Percentiles rank a stretch among this genome's conserved stretches.
Conservation (phyloP, 1,140 invertebrate genomes). For the Drosophila auraria region DNA sequence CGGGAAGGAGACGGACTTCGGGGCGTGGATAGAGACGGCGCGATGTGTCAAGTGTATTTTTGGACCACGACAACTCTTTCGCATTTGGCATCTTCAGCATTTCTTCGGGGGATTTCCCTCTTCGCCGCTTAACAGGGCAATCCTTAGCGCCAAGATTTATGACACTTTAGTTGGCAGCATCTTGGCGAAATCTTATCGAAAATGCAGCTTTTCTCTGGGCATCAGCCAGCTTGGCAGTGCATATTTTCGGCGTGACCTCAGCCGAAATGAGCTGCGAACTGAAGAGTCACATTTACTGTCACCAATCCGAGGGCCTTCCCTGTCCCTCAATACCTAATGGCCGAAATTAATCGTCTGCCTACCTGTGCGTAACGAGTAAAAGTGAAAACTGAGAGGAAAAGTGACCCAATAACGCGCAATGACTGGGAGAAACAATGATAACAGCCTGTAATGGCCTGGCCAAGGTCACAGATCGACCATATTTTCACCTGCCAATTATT, state of each 20-base stretch:
- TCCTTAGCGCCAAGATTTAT: constrained; percentile 84
- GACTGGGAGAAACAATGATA: constrained; percentile 35
- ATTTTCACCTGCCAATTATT: constrained; percentile 46
- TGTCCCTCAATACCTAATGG: constrained; percentile 31
- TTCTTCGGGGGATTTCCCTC: constrained; percentile 56
- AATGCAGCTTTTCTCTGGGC: constrained; percentile 65
- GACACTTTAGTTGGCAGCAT: constrained; percentile 84
- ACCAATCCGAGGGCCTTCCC: constrained; percentile 9
- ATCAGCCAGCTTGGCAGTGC: constrained; percentile 57
- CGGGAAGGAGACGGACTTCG: constrained; percentile 21
- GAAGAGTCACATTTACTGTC: constrained; percentile 42
- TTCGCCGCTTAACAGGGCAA: constrained; percentile 52
- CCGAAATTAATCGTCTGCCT: constrained; percentile 58
- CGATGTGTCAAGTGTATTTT: constrained; percentile 79
- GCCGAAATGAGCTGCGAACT: constrained; percentile 30
- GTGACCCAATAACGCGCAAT: constrained; percentile 68
- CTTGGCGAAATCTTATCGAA: constrained; percentile 83
- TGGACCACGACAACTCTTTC: constrained; percentile 78
- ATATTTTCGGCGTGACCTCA: constrained; percentile 72
- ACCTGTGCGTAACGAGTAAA: constrained; percentile 45
- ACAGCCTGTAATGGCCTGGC: constrained; percentile 23
- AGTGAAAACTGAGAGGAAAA: constrained; percentile 49
- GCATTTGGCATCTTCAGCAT: constrained; percentile 58
- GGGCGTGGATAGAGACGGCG: constrained; percentile 17
- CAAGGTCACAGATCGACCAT: constrained; percentile 52